phyloP scores from a whole-genome alignment of 2,888 invertebrate genomes.

The Drosophila vallismaia region DNA sequence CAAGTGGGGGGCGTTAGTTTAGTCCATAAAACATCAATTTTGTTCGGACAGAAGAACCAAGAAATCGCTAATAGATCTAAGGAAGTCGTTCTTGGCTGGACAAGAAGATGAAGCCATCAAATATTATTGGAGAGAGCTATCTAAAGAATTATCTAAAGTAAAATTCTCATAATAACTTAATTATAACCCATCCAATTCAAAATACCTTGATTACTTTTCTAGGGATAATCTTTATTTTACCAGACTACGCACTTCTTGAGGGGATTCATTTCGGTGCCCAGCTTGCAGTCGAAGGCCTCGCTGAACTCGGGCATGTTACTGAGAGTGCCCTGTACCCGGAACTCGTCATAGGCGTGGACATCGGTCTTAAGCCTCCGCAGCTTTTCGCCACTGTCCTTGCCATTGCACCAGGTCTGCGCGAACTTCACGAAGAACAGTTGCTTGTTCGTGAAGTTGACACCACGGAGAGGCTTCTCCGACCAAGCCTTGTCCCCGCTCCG shows the following conservation, averaged over 20 bases:
- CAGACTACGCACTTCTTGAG: slow-evolving; percentile 93
- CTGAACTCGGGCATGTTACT: slow-evolving; percentile 94
- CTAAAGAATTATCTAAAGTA: too few species aligned
- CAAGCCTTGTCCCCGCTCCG: slow-evolving; percentile 82
- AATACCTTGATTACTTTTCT: not conserved
- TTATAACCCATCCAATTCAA: too few species aligned
- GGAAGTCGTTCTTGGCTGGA: too few species aligned
- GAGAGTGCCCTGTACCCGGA: slow-evolving; percentile 93
- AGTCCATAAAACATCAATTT: slow-evolving; percentile 35
- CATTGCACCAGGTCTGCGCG: slow-evolving; percentile 88
- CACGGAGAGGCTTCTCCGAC: slow-evolving; percentile 88
- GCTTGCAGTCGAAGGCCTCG: slow-evolving; percentile 90
- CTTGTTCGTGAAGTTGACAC: slow-evolving; percentile 92
- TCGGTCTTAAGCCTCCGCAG: slow-evolving; percentile 92
- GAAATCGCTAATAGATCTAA: slow-evolving; percentile 3
- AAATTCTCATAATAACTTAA: too few species aligned
- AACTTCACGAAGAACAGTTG: slow-evolving; percentile 97
- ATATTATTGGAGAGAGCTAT: not conserved
- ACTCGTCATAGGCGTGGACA: slow-evolving; percentile 94
- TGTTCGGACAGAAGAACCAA: slow-evolving; percentile 4
- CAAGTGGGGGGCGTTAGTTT: slow-evolving; percentile 53
- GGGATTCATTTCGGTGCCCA: slow-evolving; percentile 93
- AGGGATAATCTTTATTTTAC: slow-evolving; percentile 84
- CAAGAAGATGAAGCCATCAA: slow-evolving; percentile 8
- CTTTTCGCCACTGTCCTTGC: slow-evolving; percentile 66